Percentiles rank a stretch among this genome's conserved stretches.
Evolutionary conservation across 2,797 vertebrate species (phyloP).

Genomic region (Loriculus beryllinus): DNA sequence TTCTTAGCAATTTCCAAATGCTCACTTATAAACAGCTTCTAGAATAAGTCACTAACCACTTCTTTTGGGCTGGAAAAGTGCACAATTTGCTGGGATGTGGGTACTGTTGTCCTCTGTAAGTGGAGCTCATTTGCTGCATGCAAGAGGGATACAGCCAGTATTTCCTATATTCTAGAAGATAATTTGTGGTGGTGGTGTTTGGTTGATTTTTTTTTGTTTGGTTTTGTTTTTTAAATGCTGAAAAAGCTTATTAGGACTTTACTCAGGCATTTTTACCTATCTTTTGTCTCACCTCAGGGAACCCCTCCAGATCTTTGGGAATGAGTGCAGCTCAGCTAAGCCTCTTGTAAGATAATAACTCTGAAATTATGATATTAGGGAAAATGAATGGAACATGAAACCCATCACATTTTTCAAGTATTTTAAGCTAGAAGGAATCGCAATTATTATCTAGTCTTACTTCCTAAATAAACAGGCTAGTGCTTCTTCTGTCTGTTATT

Average conservation of each 20-base stretch:
- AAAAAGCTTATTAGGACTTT: background rate
- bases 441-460: background rate
- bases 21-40: background rate
- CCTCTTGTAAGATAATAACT: background rate
- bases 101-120: background rate
- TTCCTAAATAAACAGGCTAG: background rate
- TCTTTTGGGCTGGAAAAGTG: background rate
- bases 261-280: background rate
- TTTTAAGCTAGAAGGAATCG: background rate
- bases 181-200: background rate
- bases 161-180: background rate
- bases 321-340: background rate
- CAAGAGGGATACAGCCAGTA: background rate
- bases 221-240: background rate
- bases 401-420: background rate
- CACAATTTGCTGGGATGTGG: fast-evolving
- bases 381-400: background rate
- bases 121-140: background rate
- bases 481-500: background rate
- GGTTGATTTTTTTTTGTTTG: background rate
- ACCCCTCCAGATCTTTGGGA: background rate
- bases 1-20: background rate
- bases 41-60: background rate
- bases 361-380: background rate
- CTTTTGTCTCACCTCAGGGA: background rate